Evolutionary conservation across 2,797 vertebrate species (phyloP).

Genomic region (Picus viridis): DNA sequence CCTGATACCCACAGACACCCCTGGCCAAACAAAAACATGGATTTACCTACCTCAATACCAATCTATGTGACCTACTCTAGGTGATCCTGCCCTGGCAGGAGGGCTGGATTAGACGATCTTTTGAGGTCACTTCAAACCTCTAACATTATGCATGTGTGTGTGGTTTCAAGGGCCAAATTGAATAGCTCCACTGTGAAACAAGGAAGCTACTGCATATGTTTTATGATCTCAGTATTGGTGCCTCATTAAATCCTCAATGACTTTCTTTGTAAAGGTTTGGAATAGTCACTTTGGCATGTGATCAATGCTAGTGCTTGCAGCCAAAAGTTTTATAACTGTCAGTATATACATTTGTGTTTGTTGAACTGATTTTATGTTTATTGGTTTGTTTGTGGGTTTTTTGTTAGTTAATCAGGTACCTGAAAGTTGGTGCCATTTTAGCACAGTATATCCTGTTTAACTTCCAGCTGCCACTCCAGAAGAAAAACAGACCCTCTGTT

Average conservation of each 20-base stretch:
- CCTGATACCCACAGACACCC: no score
- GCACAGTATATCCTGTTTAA: background rate
- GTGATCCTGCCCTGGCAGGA: no score
- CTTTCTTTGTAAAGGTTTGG: background rate
- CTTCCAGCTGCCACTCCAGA: background rate
- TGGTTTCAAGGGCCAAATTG: background rate
- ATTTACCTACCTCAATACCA: background rate
- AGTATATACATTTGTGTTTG: background rate
- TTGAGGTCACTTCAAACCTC: no score
- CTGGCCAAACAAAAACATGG: rapidly evolving
- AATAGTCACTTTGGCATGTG: background rate
- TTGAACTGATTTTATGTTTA: background rate
- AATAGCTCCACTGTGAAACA: background rate
- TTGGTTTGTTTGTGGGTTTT: no score
- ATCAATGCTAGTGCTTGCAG: background rate
- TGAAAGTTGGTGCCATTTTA: background rate
- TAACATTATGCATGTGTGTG: no score
- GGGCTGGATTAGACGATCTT: no score
- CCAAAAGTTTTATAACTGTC: background rate
- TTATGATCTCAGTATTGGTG: background rate
- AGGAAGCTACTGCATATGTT: background rate
- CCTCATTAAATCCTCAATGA: background rate
- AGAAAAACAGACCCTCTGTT: background rate
- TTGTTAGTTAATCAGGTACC: background rate
- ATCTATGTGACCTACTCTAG: no score